These are phyloP conservation scores for Lysiphlebus fabarum DNA, from an alignment of 1,140 invertebrate genomes.

Conservation along the genomic window DNA sequence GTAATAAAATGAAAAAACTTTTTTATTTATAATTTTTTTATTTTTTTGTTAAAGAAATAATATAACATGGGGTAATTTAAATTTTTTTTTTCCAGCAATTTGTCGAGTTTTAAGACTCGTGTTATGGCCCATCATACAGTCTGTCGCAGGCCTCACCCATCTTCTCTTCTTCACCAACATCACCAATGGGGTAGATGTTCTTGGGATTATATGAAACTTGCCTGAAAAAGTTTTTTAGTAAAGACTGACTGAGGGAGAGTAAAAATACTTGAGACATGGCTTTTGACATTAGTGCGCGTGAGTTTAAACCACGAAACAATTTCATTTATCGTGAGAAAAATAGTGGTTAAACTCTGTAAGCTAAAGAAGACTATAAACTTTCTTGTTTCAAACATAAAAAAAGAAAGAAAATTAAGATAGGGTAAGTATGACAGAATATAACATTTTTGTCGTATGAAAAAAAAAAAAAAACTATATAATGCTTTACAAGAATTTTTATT, in stretches of 20 bases:
- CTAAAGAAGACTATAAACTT: slow-evolving; percentile 35
- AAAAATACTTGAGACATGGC: slow-evolving; percentile 1
- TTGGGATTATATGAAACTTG: slow-evolving; percentile 14
- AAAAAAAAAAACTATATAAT: too few species aligned
- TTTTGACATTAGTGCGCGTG: background rate
- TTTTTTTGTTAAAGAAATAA: too few species aligned
- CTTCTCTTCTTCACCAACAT: too few species aligned
- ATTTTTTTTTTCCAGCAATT: too few species aligned
- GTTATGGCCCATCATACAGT: too few species aligned
- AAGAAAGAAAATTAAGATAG: slow-evolving; percentile 4
- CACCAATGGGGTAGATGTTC: slow-evolving; percentile 3
- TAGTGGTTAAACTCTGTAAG: slow-evolving; percentile 41
- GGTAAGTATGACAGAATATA: background rate
- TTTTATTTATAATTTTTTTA: too few species aligned
- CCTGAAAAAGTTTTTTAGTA: slow-evolving; percentile 1
- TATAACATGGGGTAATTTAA: too few species aligned
- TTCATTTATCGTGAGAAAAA: slow-evolving; percentile 50
- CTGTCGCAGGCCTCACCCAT: too few species aligned
- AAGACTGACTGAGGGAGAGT: background rate
- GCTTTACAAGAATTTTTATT: too few species aligned
- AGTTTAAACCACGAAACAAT: slow-evolving; percentile 38
- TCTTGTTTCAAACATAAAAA: slow-evolving; percentile 12
- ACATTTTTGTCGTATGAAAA: too few species aligned
- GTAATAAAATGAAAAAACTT: too few species aligned
- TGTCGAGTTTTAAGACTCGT: too few species aligned